A percentile compares a stretch with the other conserved stretches of the same genome.
These are phyloP conservation scores for Eurois occulta DNA, from an alignment of 2,888 invertebrate genomes.

Conservation along the genomic window DNA sequence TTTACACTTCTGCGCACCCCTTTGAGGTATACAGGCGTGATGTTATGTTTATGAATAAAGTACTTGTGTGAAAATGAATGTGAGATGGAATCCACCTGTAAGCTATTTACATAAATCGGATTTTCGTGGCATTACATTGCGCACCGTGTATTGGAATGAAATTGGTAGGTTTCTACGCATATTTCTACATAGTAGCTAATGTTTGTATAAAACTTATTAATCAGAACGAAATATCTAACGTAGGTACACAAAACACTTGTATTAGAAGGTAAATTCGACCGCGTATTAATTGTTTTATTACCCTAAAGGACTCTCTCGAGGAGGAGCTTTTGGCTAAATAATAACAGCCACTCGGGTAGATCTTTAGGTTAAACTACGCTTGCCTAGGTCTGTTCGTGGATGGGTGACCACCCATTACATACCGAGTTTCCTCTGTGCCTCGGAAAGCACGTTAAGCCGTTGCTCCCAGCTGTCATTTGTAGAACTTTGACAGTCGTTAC, in stretches of 20 bases:
- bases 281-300: background rate
- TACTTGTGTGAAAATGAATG: conserved; percentile 31
- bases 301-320: too few species aligned
- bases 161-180: conserved; percentile 30
- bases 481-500: too few species aligned
- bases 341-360: too few species aligned
- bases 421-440: too few species aligned
- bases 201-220: background rate
- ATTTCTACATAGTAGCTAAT: conserved; percentile 20
- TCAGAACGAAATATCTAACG: background rate
- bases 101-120: conserved; percentile 48
- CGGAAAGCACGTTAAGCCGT: too few species aligned
- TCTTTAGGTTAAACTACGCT: too few species aligned
- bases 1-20: background rate
- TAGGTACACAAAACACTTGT: too few species aligned
- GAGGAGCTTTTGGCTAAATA: too few species aligned
- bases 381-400: too few species aligned
- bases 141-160: conserved; percentile 13
- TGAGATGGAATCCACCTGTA: conserved; percentile 35
- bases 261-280: background rate
- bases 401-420: too few species aligned
- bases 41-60: conserved; percentile 35
- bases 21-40: background rate
- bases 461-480: too few species aligned
- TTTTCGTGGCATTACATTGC: conserved; percentile 32